Base-by-base conservation (phyloP, 2,113 vertebrate genomes). In the Ctenomys sociabilis region DNA sequence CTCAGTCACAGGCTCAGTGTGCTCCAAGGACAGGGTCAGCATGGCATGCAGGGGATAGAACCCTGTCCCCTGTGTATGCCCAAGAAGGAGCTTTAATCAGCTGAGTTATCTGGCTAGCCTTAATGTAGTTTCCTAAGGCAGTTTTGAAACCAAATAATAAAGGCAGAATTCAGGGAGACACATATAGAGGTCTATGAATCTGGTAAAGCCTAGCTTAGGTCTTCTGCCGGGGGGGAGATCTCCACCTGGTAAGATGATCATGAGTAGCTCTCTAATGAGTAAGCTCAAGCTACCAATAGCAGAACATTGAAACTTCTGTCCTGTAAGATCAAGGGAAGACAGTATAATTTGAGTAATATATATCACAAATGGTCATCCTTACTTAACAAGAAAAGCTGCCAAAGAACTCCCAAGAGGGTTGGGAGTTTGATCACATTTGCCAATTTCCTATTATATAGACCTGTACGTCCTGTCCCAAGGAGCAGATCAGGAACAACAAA, bases 111-210 rank as follows among this genome's bases (percentile, higher is more conserved):
- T 54, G 52, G 52, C 52, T 14, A 54, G 52, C 52, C 14, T 2
- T 54, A 11, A 70, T n/a, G 12, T 21, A 3, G 35, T 61, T 90
- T 84, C 35, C 73, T 92, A 87, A 66, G 9, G 66, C 21, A 73
- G 26, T 63, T 94, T 70, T 49, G 7, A 86, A 59, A 92, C 32
- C 82, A 90, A 88, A 92, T 45, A 88, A 80, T 54, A 86, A 88
- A 4, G 21, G 21, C 28, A 85, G 59, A 81, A 61, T 82, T 75
- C 85, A 75, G 37, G 13, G 13, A 54, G 32, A 16, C 72, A 21
- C 73, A 77, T 6, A 32, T 43, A 35, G 28, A 40, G 17, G 9
- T 21, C 57, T 37, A 81, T 28, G 68, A 80, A 37, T 45, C 37
- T 70, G 54, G 28, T 40, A 78, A 91, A 91, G 17, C 57, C 64